Base-by-base conservation (phyloP, 2,888 invertebrate species). In the Sympetrum striolatum region DNA sequence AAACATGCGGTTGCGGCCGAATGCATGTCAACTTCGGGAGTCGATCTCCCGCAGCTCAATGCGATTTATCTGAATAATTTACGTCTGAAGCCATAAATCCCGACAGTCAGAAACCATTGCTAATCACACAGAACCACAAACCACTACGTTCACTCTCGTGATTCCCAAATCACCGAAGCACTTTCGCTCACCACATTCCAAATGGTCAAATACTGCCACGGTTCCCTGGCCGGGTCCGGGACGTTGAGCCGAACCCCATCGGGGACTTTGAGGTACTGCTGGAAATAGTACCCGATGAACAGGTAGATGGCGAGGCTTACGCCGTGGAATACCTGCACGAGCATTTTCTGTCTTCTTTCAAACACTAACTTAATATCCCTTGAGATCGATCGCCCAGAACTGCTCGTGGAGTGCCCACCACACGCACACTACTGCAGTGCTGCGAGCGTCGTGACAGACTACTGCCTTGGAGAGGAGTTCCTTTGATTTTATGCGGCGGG, bases 261-360 rank as follows among this genome's bases (percentile, higher is more conserved):
- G 31, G 86, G 86, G 3, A 86, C 86, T 60, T 86, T 86, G 86
- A 86, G 86, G 86, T 86, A n/a, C 86, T 86, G 58, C 86, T 86
- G 86, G 60, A 86, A 86, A 22, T 86, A 86, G 37, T 86, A 86
- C 37, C 86, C 86, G 22, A 86, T 31, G 60, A 86, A 64, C 37
- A 86, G 60, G 60, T 86, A 86, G 5, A 86, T 86, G 86, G 86
- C 35, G 37, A 86, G 60, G 60, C 60, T 35, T 5, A 86, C 86
- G 22, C 60, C 86, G 86, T 86, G 86, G 86, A 86, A 86, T 37
- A 8, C 86, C 86, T 60, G 58, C 60, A 60, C 86, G 37, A 86
- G 25, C 86, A 86, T 86, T 60, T 60, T 86, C 60, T n/a, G 58
- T 73, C 25, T 35, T 14, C 37, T 86, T 86, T n/a, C 8, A 22